Percentiles rank a stretch among this genome's conserved stretches.
Conservation (phyloP, 1,140 invertebrate genomes). For the Portunus trituberculatus region DNA sequence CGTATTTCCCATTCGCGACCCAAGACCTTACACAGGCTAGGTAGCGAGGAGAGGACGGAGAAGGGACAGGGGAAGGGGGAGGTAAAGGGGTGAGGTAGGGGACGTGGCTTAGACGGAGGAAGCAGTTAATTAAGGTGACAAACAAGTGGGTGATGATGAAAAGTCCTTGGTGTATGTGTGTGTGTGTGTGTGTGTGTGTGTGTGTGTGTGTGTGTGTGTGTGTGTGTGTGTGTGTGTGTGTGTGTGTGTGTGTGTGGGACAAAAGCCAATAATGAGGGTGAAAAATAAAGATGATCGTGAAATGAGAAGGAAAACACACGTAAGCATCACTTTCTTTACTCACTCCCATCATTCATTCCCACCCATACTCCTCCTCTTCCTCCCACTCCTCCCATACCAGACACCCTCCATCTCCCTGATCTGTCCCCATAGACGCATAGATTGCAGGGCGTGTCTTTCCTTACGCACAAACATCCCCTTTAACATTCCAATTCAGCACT, state of each 20-base stretch:
- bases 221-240: too few species aligned
- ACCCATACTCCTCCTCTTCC: too few species aligned
- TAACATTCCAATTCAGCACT: background rate
- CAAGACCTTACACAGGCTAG: background rate
- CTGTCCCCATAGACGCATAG: background rate
- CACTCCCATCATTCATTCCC: too few species aligned
- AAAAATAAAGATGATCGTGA: too few species aligned
- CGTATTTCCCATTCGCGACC: background rate
- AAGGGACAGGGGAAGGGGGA: background rate
- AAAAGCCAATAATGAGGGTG: too few species aligned
- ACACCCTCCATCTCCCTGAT: background rate
- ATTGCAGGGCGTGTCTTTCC: background rate
- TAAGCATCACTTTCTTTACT: background rate
- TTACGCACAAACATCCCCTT: background rate
- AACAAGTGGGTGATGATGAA: slow-evolving; percentile 8
- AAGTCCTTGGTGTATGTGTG: slow-evolving; percentile 2
- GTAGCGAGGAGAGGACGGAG: background rate
- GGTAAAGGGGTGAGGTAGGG: background rate
- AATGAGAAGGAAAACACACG: too few species aligned
- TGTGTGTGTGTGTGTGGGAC: too few species aligned
- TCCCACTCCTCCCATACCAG: too few species aligned
- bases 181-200: background rate
- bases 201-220: slow-evolving; percentile 5
- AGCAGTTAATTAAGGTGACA: background rate
- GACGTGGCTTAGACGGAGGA: background rate